Evolutionary conservation across 2,888 invertebrate genomes (phyloP).

Genomic region (Philaethria dido): DNA sequence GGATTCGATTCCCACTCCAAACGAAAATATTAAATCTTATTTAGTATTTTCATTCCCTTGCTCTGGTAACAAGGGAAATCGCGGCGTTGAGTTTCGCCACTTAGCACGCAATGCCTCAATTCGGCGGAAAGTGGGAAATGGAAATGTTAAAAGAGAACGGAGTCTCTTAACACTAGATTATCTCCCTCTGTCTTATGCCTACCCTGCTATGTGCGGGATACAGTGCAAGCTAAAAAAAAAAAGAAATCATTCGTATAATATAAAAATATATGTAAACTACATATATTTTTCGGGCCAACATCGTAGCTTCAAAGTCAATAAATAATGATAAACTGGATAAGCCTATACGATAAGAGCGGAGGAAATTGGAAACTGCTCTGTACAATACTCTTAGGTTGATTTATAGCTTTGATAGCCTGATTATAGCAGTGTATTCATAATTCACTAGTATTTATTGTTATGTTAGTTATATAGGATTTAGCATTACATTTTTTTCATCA

Average conservation of each 20-base stretch:
- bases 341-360: neutral
- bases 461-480: neutral
- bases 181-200: too few species aligned
- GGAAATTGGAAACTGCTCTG: neutral
- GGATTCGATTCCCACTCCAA: too few species aligned
- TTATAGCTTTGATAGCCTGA: conserved; percentile 4
- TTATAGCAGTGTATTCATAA: neutral
- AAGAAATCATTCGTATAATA: neutral
- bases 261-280: neutral
- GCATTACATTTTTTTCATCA: neutral
- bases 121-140: too few species aligned
- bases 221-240: too few species aligned
- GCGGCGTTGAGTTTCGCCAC: too few species aligned
- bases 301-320: neutral
- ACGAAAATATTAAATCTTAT: too few species aligned
- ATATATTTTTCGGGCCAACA: neutral
- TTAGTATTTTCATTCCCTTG: too few species aligned
- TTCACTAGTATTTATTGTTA: neutral
- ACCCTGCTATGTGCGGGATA: too few species aligned
- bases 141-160: too few species aligned
- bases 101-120: too few species aligned
- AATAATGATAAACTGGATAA: conserved; percentile 5
- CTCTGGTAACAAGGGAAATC: too few species aligned
- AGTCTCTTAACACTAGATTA: too few species aligned
- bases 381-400: neutral